A percentile compares a stretch with the other conserved stretches of the same genome.
Conservation (phyloP, 2,113 vertebrate genomes). For the Barbus barbus region DNA sequence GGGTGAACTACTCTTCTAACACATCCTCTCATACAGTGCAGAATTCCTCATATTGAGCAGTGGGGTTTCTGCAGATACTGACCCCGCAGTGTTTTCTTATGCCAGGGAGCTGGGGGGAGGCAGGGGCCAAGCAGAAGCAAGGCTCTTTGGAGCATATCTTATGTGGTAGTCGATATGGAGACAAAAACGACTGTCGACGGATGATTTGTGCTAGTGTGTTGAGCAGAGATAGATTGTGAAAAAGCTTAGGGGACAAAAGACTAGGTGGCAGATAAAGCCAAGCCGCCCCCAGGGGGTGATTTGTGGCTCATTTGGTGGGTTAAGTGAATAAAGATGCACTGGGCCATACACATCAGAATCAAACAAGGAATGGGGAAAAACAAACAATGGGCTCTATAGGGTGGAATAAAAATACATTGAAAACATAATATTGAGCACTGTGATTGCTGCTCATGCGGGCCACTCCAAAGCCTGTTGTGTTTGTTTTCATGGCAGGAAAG, state of each 20-base stretch:
- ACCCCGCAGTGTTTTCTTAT: neutral
- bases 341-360: constrained; percentile 41
- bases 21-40: neutral
- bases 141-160: constrained; percentile 56
- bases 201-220: constrained; percentile 59
- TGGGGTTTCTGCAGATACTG: neutral
- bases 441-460: constrained; percentile 24
- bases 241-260: constrained; percentile 50
- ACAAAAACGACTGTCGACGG: constrained; percentile 54
- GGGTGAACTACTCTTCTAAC: neutral
- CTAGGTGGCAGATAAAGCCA: constrained; percentile 47
- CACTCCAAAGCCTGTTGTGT: constrained; percentile 3
- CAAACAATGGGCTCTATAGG: constrained; percentile 39
- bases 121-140: neutral
- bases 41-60: constrained; percentile 6
- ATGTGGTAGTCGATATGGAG: constrained; percentile 60
- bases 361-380: constrained; percentile 12
- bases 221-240: constrained; percentile 56
- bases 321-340: constrained; percentile 51
- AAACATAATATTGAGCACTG: constrained; percentile 38
- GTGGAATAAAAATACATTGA: constrained; percentile 40
- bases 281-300: constrained; percentile 30
- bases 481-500: constrained; percentile 31
- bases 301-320: constrained; percentile 44
- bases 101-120: neutral